Percentiles rank a stretch among this genome's conserved stretches.
phyloP scores from a whole-genome alignment of 2,797 vertebrate species.

The Macrochelys suwanniensis region DNA sequence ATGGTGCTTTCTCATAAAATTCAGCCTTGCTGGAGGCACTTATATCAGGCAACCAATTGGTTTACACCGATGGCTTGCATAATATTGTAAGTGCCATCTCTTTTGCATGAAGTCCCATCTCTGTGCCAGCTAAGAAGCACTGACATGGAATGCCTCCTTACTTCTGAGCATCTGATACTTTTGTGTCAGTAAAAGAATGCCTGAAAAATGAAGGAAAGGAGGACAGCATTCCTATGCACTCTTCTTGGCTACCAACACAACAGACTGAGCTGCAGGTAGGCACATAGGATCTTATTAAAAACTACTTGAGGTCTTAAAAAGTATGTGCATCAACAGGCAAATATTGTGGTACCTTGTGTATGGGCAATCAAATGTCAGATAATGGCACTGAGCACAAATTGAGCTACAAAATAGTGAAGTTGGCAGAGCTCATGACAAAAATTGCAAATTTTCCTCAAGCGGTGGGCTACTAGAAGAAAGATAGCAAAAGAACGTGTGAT shows the following conservation, averaged over 20 bases:
- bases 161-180: not conserved
- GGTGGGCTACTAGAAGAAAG: not conserved
- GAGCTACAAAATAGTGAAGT: not conserved
- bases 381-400: not conserved
- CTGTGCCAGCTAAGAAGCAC: not conserved
- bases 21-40: conserved; percentile 16
- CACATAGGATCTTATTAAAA: not conserved
- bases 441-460: not conserved
- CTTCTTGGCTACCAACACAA: not conserved
- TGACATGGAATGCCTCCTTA: not conserved
- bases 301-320: not conserved
- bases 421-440: not conserved
- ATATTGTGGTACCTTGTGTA: not conserved
- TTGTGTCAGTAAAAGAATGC: not conserved
- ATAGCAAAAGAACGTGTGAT: not conserved
- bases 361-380: not conserved
- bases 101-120: not conserved
- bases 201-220: not conserved
- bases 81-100: fast-evolving
- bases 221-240: not conserved
- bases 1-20: not conserved
- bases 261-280: not conserved
- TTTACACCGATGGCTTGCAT: not conserved
- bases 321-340: not conserved
- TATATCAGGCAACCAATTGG: not conserved